phyloP scores from a whole-genome alignment of 1,140 invertebrate species.

The Cyrtorhinus lividipennis region DNA sequence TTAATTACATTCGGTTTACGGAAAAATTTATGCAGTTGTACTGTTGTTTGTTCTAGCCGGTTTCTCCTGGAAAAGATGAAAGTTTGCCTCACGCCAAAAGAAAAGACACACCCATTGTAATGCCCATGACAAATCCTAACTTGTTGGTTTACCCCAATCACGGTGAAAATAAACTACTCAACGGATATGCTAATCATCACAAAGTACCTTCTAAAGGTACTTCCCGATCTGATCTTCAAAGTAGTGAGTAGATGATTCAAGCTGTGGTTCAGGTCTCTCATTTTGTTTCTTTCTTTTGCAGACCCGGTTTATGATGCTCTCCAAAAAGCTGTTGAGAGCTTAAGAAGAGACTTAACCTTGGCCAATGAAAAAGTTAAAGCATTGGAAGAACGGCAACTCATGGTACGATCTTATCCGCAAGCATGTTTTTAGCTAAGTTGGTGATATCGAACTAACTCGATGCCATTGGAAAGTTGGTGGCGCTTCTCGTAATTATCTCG shows the following conservation, averaged over 20 bases:
- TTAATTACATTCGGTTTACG: no score
- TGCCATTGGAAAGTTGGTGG: no score
- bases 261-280: no score
- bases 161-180: conserved; percentile 16
- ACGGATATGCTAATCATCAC: conserved; percentile 6
- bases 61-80: no score
- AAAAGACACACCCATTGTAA: neutral
- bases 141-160: no score
- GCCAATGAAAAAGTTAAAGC: conserved; percentile 10
- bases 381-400: neutral
- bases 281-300: no score
- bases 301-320: conserved; percentile 7
- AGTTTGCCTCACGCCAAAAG: no score
- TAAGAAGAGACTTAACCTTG: neutral
- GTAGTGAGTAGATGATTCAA: neutral
- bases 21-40: no score
- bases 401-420: neutral
- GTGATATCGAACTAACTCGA: no score
- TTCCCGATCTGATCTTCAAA: no score
- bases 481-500: no score
- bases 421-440: neutral
- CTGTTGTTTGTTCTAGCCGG: no score
- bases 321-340: conserved; percentile 10
- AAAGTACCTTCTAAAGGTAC: conserved; percentile 28
- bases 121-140: neutral